Evolutionary conservation across 2,888 invertebrate species (phyloP), one percentile per base, ranked within the genome.

Genomic region (Ganaspis brasiliensis): DNA sequence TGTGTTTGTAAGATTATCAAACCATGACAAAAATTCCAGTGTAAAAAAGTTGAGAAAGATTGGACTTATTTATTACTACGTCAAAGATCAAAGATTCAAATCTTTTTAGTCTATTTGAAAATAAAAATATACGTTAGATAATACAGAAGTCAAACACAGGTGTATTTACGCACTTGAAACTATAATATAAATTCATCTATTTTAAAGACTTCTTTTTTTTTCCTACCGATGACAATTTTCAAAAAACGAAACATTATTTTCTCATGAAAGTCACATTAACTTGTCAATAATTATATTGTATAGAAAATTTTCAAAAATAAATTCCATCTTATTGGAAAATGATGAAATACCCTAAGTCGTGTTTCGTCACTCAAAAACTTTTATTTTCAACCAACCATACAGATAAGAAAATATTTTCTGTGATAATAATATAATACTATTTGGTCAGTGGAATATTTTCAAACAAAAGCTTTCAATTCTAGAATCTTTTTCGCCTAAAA

Each of bases 31-130:
- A 56, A 52, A 52, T 52, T 52, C 52, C 52, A 52, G 19, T 19
- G 52, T 19, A 19, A 19, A 52, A 52, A 19, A 52, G 5, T 52
- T 52, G 52, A 52, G 52, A 52, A 52, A 52, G 52, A 52, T 52
- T 52, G 52, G 52, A 52, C 52, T 52, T 52, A 45, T 52, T 52
- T 52, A 52, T 52, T 52, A 19, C 52, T n/a, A 19, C 52, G 52
- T 52, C 52, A 52, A 52, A 52, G 52, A 52, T 52, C 52, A 52
- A 52, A 52, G 52, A 52, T 52, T 52, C 9, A 16, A 52, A 52
- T 52, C 52, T 52, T 52, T 52, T 52, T 52, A 52, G 5, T 52
- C 19, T 52, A 52, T 52, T 52, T 52, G 8, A 9, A 52, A 52
- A 52, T 52, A 49, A 49, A 49, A 49, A 49, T 49, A 49, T 49